A percentile compares a stretch with the other conserved stretches of the same genome.
phyloP scores from a whole-genome alignment of 2,888 invertebrate genomes.

The Latrodectus elegans region DNA sequence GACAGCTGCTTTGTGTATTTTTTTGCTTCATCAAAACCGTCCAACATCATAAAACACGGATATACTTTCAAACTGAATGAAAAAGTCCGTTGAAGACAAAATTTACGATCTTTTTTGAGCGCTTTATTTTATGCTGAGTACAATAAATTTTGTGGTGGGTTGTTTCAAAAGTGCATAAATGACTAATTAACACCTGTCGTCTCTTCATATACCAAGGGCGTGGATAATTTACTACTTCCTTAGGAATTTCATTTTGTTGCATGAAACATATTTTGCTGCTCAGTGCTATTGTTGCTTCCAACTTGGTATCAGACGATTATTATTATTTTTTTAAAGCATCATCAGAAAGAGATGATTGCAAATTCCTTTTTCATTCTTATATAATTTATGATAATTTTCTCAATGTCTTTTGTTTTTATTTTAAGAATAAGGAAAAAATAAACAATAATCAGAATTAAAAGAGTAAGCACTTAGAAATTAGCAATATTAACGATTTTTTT shows the following conservation, averaged over 20 bases:
- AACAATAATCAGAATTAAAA: no score
- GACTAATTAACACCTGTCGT: slow-evolving; percentile 63
- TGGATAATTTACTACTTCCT: slow-evolving; percentile 45
- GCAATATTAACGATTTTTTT: no score
- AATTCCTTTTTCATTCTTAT: no score
- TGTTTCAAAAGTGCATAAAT: slow-evolving; percentile 56
- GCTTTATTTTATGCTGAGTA: slow-evolving; percentile 32
- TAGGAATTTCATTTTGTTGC: slow-evolving; percentile 59
- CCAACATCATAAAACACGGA: neutral
- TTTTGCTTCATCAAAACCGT: neutral
- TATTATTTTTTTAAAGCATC: slow-evolving; percentile 5
- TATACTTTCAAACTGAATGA: neutral
- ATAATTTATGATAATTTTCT: no score
- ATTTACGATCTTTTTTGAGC: slow-evolving; percentile 38
- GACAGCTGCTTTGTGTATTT: no score
- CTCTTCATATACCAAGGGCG: slow-evolving; percentile 18
- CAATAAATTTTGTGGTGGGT: slow-evolving; percentile 46
- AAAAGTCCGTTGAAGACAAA: slow-evolving; percentile 27
- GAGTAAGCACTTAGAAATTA: no score
- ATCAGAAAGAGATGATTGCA: no score
- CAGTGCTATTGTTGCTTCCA: neutral
- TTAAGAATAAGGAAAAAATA: no score
- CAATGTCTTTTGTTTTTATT: no score
- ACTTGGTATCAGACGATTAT: neutral
- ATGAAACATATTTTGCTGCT: slow-evolving; percentile 34